These are phyloP conservation scores for Sparus aurata DNA, from an alignment of 2,797 vertebrate genomes.

Conservation along the genomic window DNA sequence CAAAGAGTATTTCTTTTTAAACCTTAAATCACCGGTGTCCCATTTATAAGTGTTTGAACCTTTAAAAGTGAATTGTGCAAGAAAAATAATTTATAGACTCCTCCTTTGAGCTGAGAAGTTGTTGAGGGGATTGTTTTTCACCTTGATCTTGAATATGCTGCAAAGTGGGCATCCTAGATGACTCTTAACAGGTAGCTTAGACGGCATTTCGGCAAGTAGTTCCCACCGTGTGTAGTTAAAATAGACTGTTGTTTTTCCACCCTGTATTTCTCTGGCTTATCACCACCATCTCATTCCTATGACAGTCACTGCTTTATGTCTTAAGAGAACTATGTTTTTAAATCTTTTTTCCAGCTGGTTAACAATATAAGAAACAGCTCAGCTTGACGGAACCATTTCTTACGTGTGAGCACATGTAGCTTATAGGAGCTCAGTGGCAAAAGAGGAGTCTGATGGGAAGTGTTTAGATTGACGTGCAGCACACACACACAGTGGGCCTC, in stretches of 20 bases:
- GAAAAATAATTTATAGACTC: constrained; percentile 15
- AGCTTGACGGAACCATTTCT: neutral
- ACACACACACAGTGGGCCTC: neutral
- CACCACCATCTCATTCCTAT: neutral
- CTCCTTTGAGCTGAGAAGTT: constrained; percentile 5
- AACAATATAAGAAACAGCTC: neutral
- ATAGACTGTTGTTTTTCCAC: neutral
- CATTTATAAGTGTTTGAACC: constrained; percentile 4
- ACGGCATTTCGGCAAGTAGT: neutral
- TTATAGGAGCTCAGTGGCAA: neutral
- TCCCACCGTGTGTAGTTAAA: neutral
- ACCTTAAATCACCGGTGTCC: neutral
- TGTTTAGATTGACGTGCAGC: constrained; percentile 5
- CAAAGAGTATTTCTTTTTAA: constrained; percentile 27
- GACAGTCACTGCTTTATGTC: constrained; percentile 7
- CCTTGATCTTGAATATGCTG: constrained; percentile 11
- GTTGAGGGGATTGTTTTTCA: constrained; percentile 23
- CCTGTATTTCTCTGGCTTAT: constrained; percentile 15
- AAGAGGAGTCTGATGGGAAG: constrained; percentile 15
- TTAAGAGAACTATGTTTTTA: constrained; percentile 11
- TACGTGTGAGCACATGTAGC: neutral
- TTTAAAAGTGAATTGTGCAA: constrained; percentile 10
- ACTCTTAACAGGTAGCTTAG: neutral
- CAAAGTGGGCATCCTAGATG: neutral
- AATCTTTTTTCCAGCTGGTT: neutral